Evolutionary conservation across 2,113 vertebrate genomes (phyloP), one percentile per base, ranked within the genome.

Genomic region (Calonectris borealis): DNA sequence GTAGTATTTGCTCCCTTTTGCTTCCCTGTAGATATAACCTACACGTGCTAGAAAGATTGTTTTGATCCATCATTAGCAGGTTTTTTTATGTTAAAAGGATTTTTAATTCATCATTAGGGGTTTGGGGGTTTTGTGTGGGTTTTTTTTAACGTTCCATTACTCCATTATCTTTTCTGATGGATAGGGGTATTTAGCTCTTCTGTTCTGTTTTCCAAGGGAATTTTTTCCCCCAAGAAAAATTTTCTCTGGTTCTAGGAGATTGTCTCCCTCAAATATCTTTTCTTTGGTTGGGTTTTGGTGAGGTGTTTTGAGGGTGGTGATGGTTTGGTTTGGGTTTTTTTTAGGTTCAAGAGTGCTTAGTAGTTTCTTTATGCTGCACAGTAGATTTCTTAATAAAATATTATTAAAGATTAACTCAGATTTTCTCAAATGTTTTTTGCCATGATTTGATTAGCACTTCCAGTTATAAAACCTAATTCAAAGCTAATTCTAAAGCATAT

Each of bases 171-270:
- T 81, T 82, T 70, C 51, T 78, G 14, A 6, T 57, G 3, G 6
- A 24, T 58, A 36, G 62, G 5, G 5, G 0, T 70, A 32, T 71
- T 82, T 40, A 58, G 6, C 8, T 57, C 3, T 38, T 86, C 34
- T 78, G 5, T 38, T 83, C 18, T 66, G 7, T 34, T 88, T 76
- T 65, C 44, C 7, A 51, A 65, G 31, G 11, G 3, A 71, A 10
- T 49, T 16, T 83, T 46, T 8, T 2, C 9, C 3, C 4, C 2
- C 0, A 4, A 16, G 9, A 54, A 49, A 11, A 5, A 4, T 68
- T 73, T 91, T 51, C 18, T 83, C 5, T 46, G 7, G 16, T 57
- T 83, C 19, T 65, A 79, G 17, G 5, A 21, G 5, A 34, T 18
- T 86, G 6, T 66, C 3, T 75, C 9, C 10, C 7, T 62, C 25